phyloP scores from a whole-genome alignment of 2,113 vertebrate genomes.

The Oncorhynchus clarkii region DNA sequence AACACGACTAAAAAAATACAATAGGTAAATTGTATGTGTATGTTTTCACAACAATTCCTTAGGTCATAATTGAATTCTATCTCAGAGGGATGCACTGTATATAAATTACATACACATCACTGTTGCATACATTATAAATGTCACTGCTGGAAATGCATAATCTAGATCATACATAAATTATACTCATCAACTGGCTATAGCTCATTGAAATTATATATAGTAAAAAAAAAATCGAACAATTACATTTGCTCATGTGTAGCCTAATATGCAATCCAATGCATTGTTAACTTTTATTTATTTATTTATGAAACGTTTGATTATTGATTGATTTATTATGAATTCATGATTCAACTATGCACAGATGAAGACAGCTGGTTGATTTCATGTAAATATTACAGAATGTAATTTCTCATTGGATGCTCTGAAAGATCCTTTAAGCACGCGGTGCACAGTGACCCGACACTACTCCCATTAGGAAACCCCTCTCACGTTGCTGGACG shows the following conservation, averaged over 20 bases:
- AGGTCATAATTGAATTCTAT: neutral
- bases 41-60: neutral
- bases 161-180: neutral
- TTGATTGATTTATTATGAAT: neutral
- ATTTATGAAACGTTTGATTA: neutral
- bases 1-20: neutral
- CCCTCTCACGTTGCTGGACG: constrained; percentile 38
- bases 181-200: neutral
- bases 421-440: constrained; percentile 8
- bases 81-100: no score
- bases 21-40: neutral
- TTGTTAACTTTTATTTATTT: no score
- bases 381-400: constrained; percentile 18
- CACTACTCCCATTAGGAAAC: constrained; percentile 16
- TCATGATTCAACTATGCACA: neutral
- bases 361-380: constrained; percentile 14
- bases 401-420: constrained; percentile 32
- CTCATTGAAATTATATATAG: constrained; percentile 9
- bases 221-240: neutral
- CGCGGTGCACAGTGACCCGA: constrained; percentile 15
- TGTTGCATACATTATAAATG: neutral
- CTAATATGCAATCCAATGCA: neutral
- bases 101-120: no score
- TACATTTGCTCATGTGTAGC: neutral
- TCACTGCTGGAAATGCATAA: neutral